Evolutionary conservation across 2,113 vertebrate genomes (phyloP), one percentile per base, ranked within the genome.

Genomic region (Poicephalus meyeri): DNA sequence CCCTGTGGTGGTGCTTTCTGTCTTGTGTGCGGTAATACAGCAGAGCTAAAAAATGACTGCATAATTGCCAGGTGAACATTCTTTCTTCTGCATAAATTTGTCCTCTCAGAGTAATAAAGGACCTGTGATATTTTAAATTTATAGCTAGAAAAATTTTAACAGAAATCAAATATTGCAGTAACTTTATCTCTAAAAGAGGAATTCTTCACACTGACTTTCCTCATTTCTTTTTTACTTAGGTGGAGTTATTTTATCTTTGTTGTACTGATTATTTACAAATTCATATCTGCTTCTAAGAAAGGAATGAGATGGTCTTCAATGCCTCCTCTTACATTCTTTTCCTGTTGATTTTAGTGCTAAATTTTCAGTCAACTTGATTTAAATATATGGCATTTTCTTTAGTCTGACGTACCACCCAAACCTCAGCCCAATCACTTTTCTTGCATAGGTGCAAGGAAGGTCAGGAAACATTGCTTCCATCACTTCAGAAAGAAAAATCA

Each of bases 41-140:
- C 89, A 74, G 70, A 80, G 44, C 91, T 86, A 58, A 92, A 87
- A 93, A 88, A 91, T 58, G 52, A 41, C 58, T 88, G 63, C 50
- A 31, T 78, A 60, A 70, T 66, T 61, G 35, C 80, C 77, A 72
- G 77, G 50, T 64, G 24, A 37, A 41, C 77, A 31, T 50, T 49
- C 68, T 55, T 80, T 78, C 28, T 72, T 55, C 86, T 88, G n/a
- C 21, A 52, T 84, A 60, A 86, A 55, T 90, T 42, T 82, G 18
- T 68, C 68, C 86, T 61, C 56, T 37, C 19, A 35, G 60, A 84
- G 9, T 92, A 92, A 80, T 91, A 82, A 81, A 91, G 72, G 20
- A 35, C 55, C n/a, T 87, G 8, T 7, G 4, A 50, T 95, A 53
- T 37, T 94, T 93, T 89, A 70, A 81, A 86, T 95, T 50, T 64